These are phyloP conservation scores for Muscicapa striata DNA, from an alignment of 2,797 vertebrate species.

Conservation along the genomic window DNA sequence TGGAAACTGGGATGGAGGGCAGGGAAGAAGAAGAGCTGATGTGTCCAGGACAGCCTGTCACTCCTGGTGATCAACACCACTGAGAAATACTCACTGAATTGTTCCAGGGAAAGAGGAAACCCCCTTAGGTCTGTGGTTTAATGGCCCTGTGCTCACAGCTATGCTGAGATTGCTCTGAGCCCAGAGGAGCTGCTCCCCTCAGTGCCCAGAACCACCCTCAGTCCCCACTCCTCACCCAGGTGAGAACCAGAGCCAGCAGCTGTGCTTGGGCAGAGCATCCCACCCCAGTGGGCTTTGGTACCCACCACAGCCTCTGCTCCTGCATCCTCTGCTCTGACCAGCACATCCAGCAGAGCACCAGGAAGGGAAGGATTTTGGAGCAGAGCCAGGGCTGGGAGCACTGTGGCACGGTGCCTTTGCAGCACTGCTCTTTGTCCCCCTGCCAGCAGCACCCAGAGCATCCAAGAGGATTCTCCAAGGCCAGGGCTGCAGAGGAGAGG, in stretches of 20 bases:
- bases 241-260: fast-evolving
- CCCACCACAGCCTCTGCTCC: not conserved
- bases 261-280: not conserved
- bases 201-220: not conserved
- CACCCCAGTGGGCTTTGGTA: not conserved
- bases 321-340: not conserved
- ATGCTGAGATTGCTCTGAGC: constrained; percentile 3
- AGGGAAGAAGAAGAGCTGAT: not conserved
- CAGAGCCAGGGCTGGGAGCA: fast-evolving
- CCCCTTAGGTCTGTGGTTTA: not conserved
- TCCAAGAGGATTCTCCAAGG: not conserved
- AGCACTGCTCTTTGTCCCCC: not conserved
- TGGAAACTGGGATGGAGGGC: not conserved
- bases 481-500: not conserved
- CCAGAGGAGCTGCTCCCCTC: not conserved
- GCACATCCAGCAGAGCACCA: not conserved
- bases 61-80: not conserved
- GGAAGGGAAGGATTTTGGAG: not conserved
- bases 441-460: not conserved
- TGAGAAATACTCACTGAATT: fast-evolving
- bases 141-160: constrained; percentile 26
- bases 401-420: not conserved
- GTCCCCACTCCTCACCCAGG: not conserved
- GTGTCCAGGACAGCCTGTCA: not conserved
- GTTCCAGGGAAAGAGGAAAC: not conserved